A percentile compares a stretch with the other conserved stretches of the same genome.
These are phyloP conservation scores for Acleris cristana DNA, from an alignment of 2,888 invertebrate genomes.

Conservation along the genomic window DNA sequence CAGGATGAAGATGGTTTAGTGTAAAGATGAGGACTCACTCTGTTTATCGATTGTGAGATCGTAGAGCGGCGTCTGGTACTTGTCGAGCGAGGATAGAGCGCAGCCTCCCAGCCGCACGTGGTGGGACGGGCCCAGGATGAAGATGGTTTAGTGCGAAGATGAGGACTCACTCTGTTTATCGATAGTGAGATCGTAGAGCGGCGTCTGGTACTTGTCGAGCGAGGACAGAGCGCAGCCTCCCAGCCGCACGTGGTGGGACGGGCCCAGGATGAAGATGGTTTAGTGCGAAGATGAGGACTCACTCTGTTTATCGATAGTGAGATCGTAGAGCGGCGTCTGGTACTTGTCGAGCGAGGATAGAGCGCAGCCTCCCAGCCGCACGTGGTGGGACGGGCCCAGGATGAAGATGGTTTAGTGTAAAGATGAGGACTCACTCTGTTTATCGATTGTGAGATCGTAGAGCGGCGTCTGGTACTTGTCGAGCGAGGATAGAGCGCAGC, in stretches of 20 bases:
- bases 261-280: conserved; percentile 56
- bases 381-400: conserved; percentile 90
- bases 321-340: too few species aligned
- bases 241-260: conserved; percentile 97
- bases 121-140: conserved; percentile 98
- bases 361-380: conserved; percentile 88
- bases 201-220: too few species aligned
- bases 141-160: conserved; percentile 75
- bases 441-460: too few species aligned
- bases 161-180: too few species aligned
- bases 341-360: too few species aligned
- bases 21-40: conserved; percentile 81
- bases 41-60: conserved; percentile 96
- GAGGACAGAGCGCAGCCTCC: conserved; percentile 75
- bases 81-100: conserved; percentile 94
- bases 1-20: background rate
- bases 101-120: conserved; percentile 97
- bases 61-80: conserved; percentile 97
- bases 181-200: too few species aligned
- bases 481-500: conserved; percentile 53
- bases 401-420: too few species aligned
- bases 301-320: too few species aligned
- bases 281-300: too few species aligned
- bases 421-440: too few species aligned
- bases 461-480: too few species aligned